Evolutionary conservation across 1,140 invertebrate species (phyloP).

Genomic region (Drosophila sproati): DNA sequence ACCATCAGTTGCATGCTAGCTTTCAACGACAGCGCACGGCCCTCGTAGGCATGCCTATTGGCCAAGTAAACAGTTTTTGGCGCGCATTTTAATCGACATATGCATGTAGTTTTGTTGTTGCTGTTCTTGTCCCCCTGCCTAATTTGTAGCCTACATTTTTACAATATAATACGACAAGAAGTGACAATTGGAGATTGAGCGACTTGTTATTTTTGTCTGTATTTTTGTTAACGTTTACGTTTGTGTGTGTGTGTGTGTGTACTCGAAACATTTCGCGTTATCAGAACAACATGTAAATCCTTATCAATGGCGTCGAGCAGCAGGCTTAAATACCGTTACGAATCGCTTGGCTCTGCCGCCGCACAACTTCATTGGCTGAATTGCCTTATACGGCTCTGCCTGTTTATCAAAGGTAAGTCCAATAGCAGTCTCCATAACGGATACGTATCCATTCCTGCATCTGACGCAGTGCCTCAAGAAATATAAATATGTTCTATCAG

Average conservation of each 20-base stretch:
- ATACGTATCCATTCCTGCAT: neutral
- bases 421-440: slow-evolving; percentile 4
- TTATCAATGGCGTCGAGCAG: slow-evolving; percentile 60
- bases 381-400: slow-evolving; percentile 62
- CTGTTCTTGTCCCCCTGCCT: slow-evolving; percentile 16
- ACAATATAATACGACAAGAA: slow-evolving; percentile 64
- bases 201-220: slow-evolving; percentile 28
- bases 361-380: slow-evolving; percentile 58
- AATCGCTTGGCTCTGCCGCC: slow-evolving; percentile 50
- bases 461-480: slow-evolving; percentile 55
- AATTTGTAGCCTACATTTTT: slow-evolving; percentile 57
- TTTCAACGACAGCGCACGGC: slow-evolving; percentile 46
- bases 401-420: slow-evolving; percentile 64
- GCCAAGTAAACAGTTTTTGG: slow-evolving; percentile 49
- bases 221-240: slow-evolving; percentile 27
- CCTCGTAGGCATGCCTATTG: neutral
- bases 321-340: slow-evolving; percentile 43
- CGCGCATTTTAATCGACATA: slow-evolving; percentile 53
- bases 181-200: slow-evolving; percentile 24
- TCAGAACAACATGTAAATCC: slow-evolving; percentile 56
- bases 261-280: neutral
- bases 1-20: slow-evolving; percentile 62
- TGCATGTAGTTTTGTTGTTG: slow-evolving; percentile 8
- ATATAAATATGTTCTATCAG: slow-evolving; percentile 52
- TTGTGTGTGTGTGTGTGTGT: neutral